Evolutionary conservation across 2,888 invertebrate genomes (phyloP).

Genomic region (Dermolepida albohirtum): DNA sequence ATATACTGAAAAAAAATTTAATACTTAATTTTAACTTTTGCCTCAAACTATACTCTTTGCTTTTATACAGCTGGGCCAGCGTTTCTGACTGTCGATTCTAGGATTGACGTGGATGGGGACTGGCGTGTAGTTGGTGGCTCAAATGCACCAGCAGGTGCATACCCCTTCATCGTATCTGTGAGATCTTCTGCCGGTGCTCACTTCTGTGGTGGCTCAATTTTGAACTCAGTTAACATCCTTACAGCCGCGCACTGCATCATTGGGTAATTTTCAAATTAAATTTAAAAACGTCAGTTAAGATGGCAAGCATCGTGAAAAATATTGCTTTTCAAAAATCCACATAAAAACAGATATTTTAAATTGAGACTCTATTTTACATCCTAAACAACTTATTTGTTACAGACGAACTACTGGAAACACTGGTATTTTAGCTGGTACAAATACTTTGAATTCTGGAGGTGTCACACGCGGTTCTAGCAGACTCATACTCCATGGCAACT

Average conservation of each 20-base stretch:
- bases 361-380: too few species aligned
- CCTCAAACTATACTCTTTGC: too few species aligned
- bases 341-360: too few species aligned
- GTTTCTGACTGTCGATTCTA: conserved; percentile 29
- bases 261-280: conserved; percentile 43
- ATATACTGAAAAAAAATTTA: not conserved
- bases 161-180: conserved; percentile 69
- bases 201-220: conserved; percentile 72
- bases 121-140: conserved; percentile 68
- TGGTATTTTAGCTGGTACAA: conserved; percentile 67
- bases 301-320: too few species aligned
- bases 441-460: conserved; percentile 65
- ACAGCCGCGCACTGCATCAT: conserved; percentile 52
- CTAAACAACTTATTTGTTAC: not conserved
- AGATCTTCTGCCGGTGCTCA: conserved; percentile 67
- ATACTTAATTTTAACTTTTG: too few species aligned
- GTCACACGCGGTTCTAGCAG: conserved; percentile 61
- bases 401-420: conserved; percentile 14
- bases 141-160: conserved; percentile 67
- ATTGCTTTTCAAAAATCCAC: too few species aligned
- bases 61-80: conserved; percentile 8
- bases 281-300: too few species aligned
- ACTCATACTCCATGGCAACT: conserved; percentile 65
- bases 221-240: conserved; percentile 65
- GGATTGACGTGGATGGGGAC: conserved; percentile 19